Percentiles rank a stretch among this genome's conserved stretches.
Evolutionary conservation across 2,113 vertebrate genomes (phyloP).

Genomic region (Orthochromis malagaraziensis): DNA sequence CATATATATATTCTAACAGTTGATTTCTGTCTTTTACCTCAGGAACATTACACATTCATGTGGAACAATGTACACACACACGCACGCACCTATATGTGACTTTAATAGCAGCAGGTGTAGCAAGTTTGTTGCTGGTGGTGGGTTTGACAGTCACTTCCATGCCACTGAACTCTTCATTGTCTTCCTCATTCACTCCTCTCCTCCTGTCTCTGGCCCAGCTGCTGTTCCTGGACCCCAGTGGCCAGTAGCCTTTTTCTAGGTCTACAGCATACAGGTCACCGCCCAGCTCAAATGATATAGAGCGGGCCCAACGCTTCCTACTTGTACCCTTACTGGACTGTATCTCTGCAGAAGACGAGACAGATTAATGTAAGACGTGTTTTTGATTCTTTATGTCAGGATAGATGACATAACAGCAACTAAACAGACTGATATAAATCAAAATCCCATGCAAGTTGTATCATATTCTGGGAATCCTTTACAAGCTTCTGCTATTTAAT

Average conservation of each 20-base stretch:
- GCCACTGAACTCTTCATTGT: conserved; percentile 83
- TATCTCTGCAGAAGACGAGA: conserved; percentile 69
- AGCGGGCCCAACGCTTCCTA: conserved; percentile 81
- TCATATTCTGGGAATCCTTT: neutral
- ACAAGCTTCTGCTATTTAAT: neutral
- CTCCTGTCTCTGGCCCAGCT: conserved; percentile 61
- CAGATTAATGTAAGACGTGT: neutral
- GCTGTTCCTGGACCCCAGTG: conserved; percentile 66
- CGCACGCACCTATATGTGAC: conserved; percentile 85
- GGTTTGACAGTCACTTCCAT: conserved; percentile 71
- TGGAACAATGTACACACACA: neutral
- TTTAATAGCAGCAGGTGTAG: conserved; percentile 80
- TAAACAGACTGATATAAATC: neutral
- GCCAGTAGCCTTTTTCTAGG: conserved; percentile 70
- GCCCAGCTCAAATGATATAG: conserved; percentile 73
- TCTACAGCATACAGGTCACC: conserved; percentile 73
- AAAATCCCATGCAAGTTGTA: neutral
- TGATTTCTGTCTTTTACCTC: neutral
- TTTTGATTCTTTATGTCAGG: neutral
- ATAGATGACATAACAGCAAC: neutral
- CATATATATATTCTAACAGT: neutral
- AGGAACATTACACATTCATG: neutral
- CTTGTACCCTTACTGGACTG: conserved; percentile 68
- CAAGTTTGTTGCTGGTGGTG: conserved; percentile 61
- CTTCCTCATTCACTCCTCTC: conserved; percentile 60